Percentiles rank a stretch among this genome's conserved stretches.
These are phyloP conservation scores for Actinostola sp. DNA, from an alignment of 92 coral and sea anemone genomes.

Conservation along the genomic window DNA sequence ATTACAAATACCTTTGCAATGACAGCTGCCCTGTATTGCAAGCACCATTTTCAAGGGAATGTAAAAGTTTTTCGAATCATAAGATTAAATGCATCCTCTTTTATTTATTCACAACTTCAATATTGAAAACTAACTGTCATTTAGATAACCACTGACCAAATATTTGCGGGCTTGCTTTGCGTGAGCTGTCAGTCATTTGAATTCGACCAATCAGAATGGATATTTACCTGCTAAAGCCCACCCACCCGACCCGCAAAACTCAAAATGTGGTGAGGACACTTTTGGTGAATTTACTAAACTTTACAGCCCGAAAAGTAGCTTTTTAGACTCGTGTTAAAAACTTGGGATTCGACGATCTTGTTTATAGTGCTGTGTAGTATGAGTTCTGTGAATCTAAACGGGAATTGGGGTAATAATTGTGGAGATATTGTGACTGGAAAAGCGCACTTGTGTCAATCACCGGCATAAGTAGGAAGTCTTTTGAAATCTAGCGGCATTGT, in stretches of 20 bases:
- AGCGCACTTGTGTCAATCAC: conserved; percentile 35
- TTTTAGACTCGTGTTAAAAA: conserved; percentile 10
- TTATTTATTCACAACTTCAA: neutral
- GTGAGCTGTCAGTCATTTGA: conserved; percentile 69
- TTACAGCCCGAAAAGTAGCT: conserved; percentile 38
- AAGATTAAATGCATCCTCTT: neutral
- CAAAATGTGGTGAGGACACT: conserved; percentile 61
- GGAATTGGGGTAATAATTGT: conserved; percentile 25
- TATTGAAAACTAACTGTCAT: neutral
- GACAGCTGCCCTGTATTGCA: neutral
- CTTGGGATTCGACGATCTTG: conserved; percentile 30
- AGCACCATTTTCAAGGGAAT: neutral
- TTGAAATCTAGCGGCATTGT: conserved; percentile 88
- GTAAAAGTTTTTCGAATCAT: conserved; percentile 9
- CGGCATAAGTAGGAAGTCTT: conserved; percentile 76
- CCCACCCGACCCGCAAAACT: conserved; percentile 91
- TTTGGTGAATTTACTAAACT: conserved; percentile 48
- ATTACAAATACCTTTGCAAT: conserved; percentile 13
- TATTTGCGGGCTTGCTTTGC: conserved; percentile 41
- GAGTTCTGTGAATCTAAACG: conserved; percentile 33
- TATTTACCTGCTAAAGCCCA: conserved; percentile 68
- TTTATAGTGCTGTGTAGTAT: conserved; percentile 30
- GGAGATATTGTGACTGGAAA: conserved; percentile 63
- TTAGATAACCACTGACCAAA: conserved; percentile 45
- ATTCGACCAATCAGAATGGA: conserved; percentile 76